phyloP scores from a whole-genome alignment of 23 tunicate species.

The Clavelina lepadiformis region DNA sequence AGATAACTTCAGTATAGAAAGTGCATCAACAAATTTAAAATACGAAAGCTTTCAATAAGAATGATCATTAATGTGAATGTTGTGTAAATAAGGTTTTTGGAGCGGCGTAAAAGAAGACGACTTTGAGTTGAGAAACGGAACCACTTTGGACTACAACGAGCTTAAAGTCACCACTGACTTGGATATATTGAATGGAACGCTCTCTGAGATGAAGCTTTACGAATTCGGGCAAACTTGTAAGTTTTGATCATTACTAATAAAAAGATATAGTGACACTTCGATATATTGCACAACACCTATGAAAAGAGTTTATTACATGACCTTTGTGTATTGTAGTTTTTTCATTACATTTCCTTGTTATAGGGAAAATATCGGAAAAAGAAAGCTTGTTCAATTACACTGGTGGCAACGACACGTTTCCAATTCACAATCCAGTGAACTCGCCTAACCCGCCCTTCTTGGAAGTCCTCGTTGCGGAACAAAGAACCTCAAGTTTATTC shows the following conservation, averaged over 20 bases:
- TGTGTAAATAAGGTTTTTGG: slow-evolving; percentile 14
- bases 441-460: slow-evolving; percentile 38
- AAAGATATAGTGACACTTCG: no score
- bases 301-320: no score
- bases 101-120: slow-evolving; percentile 44
- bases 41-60: neutral
- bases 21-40: neutral
- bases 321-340: no score
- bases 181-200: slow-evolving; percentile 52
- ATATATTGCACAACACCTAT: no score
- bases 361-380: no score
- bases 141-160: slow-evolving; percentile 20
- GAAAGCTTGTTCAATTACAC: slow-evolving; percentile 54
- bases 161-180: slow-evolving; percentile 28
- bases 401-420: slow-evolving; percentile 37
- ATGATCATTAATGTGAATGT: neutral
- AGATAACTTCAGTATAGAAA: neutral
- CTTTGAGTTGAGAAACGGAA: slow-evolving; percentile 65
- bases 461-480: slow-evolving; percentile 38
- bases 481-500: slow-evolving; percentile 9
- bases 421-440: slow-evolving; percentile 32
- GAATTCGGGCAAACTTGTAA: slow-evolving; percentile 50
- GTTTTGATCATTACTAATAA: no score
- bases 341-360: no score
- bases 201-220: slow-evolving; percentile 23